A percentile compares a stretch with the other conserved stretches of the same genome.
phyloP scores from a whole-genome alignment of 2,113 vertebrate genomes.

The Perca flavescens region DNA sequence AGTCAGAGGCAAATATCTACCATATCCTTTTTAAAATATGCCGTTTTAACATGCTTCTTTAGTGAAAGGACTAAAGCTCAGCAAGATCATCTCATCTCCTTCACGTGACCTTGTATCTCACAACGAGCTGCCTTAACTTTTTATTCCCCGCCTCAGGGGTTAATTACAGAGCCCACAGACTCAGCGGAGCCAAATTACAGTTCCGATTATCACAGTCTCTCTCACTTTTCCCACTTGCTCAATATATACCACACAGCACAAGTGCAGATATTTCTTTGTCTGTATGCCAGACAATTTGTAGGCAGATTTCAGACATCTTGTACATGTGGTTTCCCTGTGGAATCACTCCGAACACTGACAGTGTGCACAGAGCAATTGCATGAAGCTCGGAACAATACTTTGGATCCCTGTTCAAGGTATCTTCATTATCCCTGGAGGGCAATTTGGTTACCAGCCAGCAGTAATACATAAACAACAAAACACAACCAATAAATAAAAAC shows the following conservation, averaged over 20 bases:
- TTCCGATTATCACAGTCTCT: conserved; percentile 7
- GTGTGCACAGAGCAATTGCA: not conserved
- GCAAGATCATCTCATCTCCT: conserved; percentile 13
- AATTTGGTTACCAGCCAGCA: no score
- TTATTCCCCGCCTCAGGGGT: conserved; percentile 40
- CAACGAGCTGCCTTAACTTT: conserved; percentile 47
- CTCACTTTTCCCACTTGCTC: not conserved
- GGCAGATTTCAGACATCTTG: not conserved
- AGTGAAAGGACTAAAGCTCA: not conserved
- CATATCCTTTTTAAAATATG: not conserved
- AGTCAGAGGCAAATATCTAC: not conserved
- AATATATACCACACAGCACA: conserved; percentile 20
- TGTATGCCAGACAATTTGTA: not conserved
- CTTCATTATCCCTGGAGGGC: no score
- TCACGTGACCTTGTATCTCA: conserved; percentile 41
- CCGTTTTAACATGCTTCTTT: not conserved
- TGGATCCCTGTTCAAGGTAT: not conserved
- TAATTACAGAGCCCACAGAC: conserved; percentile 57
- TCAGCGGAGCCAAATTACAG: conserved; percentile 24
- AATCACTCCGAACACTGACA: not conserved
- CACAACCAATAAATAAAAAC: no score
- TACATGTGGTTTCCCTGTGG: not conserved
- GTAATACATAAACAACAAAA: no score
- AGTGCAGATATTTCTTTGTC: conserved; percentile 35
- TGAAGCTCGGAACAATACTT: not conserved